phyloP scores from a whole-genome alignment of 30 jellyfish, hydroid and myxozoan species.

The Aurelia aurita region DNA sequence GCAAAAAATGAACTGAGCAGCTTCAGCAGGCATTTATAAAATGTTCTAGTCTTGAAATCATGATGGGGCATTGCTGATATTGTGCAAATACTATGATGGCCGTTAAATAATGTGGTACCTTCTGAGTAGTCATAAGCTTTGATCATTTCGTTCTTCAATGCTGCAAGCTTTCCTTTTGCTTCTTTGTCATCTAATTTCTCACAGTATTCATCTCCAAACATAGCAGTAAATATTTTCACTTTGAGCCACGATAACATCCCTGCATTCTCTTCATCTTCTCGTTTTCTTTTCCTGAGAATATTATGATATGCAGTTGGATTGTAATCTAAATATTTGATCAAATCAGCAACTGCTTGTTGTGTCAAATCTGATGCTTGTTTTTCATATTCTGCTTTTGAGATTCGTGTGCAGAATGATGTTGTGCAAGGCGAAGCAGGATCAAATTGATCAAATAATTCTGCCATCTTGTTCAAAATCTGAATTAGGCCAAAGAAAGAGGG shows the following conservation, averaged over 20 bases:
- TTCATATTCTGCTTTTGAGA: conserved; percentile 65
- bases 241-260: conserved; percentile 75
- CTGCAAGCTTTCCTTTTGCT: conserved; percentile 37
- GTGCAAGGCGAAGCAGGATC: conserved; percentile 93
- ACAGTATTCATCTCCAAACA: conserved; percentile 60
- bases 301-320: conserved; percentile 91
- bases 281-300: conserved; percentile 76
- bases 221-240: conserved; percentile 65
- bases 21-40: too few species aligned
- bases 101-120: conserved; percentile 78
- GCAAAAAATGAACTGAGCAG: too few species aligned
- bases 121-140: conserved; percentile 77
- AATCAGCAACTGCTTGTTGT: conserved; percentile 74
- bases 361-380: conserved; percentile 71
- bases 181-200: conserved; percentile 55
- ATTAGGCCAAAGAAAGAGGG: too few species aligned
- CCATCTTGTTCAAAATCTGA: conserved; percentile 40
- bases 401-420: conserved; percentile 79
- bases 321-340: conserved; percentile 75
- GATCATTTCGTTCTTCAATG: conserved; percentile 64
- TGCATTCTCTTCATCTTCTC: conserved; percentile 79
- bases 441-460: conserved; percentile 82
- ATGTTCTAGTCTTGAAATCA: too few species aligned
- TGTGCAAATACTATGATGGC: too few species aligned
- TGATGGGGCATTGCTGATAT: too few species aligned